Base-by-base conservation (phyloP, 2,888 invertebrate genomes). In the Desoria tigrina region DNA sequence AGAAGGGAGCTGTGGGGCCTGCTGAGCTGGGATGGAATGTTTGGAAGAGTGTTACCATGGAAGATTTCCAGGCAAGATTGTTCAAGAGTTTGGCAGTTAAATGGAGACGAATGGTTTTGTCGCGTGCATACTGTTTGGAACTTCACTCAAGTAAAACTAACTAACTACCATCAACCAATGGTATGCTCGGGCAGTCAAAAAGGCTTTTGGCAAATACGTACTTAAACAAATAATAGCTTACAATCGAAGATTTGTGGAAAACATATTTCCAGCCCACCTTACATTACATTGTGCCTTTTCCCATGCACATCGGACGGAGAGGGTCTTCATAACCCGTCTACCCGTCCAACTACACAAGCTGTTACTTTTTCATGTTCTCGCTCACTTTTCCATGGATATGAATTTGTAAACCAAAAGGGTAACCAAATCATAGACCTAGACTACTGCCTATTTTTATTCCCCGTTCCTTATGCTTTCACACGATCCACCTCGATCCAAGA, bases 71-170 rank as follows among this genome's bases (percentile, higher is more conserved):
- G 70, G 71, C 65, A 61, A 74, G 71, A 66, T 71, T 74, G 74
- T 70, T 70, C 63, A 60, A 71, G 70, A 72, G 70, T 73, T 75
- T 74, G 76, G 72, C 74, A 75, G 73, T 74, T 74, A 76, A 76
- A 76, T 75, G 75, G 75, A 74, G 75, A 76, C 73, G 75, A 76
- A 76, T 76, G 75, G 73, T 53, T 72, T 66, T 72, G 75, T 76
- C 75, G 76, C 76, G 76, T 76, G 76, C 70, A 53, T 27, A 42
- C 45, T 50, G 56, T 54, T 23, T 57, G 24, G 39, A 26, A 42
- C 26, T 59, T 45, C 42, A 45, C 59, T 27, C 26, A 42, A 42
- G 26, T 26, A 59, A 59, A 45, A 59, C 45, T 45, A 59, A 45
- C 59, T 59, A 21, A 21, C 49, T 32, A 32, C 32, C 32, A 32